Evolutionary conservation across 2,888 invertebrate genomes (phyloP), one percentile per base, ranked within the genome.

Genomic region (Cylloceria caligata): DNA sequence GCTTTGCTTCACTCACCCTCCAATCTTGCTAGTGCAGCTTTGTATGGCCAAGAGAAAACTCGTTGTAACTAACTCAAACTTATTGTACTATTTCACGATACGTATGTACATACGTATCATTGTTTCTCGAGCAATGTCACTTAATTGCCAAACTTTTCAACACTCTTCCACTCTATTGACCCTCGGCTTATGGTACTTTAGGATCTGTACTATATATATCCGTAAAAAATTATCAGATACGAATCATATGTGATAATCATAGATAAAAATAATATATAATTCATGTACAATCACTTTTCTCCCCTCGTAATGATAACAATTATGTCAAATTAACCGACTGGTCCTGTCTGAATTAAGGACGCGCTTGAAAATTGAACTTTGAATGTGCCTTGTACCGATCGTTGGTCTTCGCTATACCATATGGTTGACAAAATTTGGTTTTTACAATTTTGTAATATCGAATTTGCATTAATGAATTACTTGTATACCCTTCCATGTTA

Each of bases 401-500:
- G n/a, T n/a, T n/a, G n/a, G n/a, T n/a, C n/a, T n/a, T n/a, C n/a
- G n/a, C n/a, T n/a, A n/a, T n/a, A n/a, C n/a, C n/a, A n/a, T n/a
- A n/a, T 39, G 47, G 19, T 16, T 19, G 47, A 55, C 24, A 27
- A 57, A 5, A 76, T 76, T 68, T 71, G 52, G 47, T 77, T 39
- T 49, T 30, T 76, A 62, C 27, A 62, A 72, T 77, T 42, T 62
- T 67, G 77, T 73, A 73, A 77, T 81, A 72, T 77, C 81, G 73
- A 62, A 52, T 57, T 78, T 69, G 77, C 69, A 74, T 69, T 69
- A 52, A 47, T 57, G 73, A 78, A 77, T 78, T 62, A 81, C 77
- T 77, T 73, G 52, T 74, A n/a, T n/a, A 55, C 27, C 7, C 68
- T 64, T 78, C 81, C 47, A 81, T 81, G 64, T 81, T 71, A 55